Conservation (phyloP, 1,140 invertebrate genomes). For the Ericerus pela region DNA sequence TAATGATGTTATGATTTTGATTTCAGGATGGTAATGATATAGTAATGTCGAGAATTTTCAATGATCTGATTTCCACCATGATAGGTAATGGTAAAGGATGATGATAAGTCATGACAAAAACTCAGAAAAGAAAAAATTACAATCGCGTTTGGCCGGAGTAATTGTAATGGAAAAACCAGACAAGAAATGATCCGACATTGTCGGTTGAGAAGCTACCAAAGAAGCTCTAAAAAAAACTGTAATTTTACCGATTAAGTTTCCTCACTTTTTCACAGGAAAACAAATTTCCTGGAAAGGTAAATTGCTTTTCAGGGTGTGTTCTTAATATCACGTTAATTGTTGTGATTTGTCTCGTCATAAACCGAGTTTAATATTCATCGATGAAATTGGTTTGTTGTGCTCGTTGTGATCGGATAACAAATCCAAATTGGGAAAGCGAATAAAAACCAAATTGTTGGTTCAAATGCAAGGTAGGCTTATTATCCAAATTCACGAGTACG, state of each 20-base stretch:
- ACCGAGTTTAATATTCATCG: constrained; percentile 98
- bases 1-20: no score
- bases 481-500: no score
- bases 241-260: constrained; percentile 97
- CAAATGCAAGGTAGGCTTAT: constrained; percentile 80
- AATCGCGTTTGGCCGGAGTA: constrained; percentile 75
- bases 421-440: constrained; percentile 92
- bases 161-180: constrained; percentile 95
- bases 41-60: no score
- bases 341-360: no score
- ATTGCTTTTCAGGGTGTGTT: constrained; percentile 77
- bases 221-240: constrained; percentile 99
- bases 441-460: constrained; percentile 98
- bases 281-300: constrained; percentile 98
- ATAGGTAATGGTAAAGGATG: no score
- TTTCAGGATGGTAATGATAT: no score
- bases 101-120: constrained; percentile 82
- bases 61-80: no score
- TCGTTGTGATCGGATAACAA: constrained; percentile 96
- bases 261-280: constrained; percentile 95
- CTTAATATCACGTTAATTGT: no score
- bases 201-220: constrained; percentile 91
- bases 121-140: constrained; percentile 90
- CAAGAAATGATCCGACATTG: constrained; percentile 95
- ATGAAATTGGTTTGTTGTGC: constrained; percentile 97